These are phyloP conservation scores for Ciconia stormi DNA, from an alignment of 2,113 vertebrate genomes.

Conservation along the genomic window DNA sequence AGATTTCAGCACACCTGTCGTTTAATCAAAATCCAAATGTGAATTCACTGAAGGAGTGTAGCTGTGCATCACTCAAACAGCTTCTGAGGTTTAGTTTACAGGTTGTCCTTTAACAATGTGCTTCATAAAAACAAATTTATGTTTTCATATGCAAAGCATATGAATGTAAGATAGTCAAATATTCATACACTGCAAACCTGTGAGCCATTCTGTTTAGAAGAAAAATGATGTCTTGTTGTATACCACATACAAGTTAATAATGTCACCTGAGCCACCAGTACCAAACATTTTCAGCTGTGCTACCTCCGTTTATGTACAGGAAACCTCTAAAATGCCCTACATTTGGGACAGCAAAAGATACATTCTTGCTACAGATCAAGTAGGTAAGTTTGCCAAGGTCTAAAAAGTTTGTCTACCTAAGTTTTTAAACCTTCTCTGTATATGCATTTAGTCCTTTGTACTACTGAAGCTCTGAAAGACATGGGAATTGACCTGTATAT, in stretches of 20 bases:
- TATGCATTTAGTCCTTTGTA: neutral
- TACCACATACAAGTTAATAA: neutral
- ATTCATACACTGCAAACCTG: neutral
- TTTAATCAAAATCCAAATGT: neutral
- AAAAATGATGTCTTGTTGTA: rapidly evolving
- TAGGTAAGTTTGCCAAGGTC: neutral
- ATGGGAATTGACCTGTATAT: neutral
- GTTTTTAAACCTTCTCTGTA: neutral
- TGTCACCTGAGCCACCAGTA: neutral
- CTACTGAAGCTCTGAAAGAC: neutral
- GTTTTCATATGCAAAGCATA: neutral
- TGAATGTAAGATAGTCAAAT: neutral
- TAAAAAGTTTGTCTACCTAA: neutral
- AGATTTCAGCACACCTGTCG: neutral
- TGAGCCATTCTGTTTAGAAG: neutral
- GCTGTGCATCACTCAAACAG: neutral
- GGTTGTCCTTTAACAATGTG: neutral
- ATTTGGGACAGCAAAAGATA: neutral
- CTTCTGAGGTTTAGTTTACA: neutral
- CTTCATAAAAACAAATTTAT: neutral
- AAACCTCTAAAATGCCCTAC: neutral
- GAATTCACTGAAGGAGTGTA: neutral
- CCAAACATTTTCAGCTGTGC: neutral
- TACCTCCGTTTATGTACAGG: neutral
- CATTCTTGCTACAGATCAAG: neutral